Evolutionary conservation across 2,113 vertebrate species (phyloP), one percentile per base, ranked within the genome.

Genomic region (Ibidorhyncha struthersii): DNA sequence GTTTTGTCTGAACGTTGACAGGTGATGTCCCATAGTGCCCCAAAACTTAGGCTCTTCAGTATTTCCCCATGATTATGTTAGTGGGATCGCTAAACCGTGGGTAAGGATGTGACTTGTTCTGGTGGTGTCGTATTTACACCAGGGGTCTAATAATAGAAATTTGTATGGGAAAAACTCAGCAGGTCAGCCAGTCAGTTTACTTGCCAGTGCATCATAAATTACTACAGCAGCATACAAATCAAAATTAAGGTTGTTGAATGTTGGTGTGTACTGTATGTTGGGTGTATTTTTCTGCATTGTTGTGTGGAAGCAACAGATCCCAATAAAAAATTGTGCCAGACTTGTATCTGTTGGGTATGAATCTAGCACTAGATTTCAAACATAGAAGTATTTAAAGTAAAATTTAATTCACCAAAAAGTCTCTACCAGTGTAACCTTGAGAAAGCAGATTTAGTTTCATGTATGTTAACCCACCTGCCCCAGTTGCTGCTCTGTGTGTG

Each of bases 101-200:
- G 25, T 61, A 8, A 58, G 81, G 82, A 72, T 81, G 76, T 25
- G 50, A 58, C 62, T 89, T 61, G 36, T 65, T 67, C 77, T 96
- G 79, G 3, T 45, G 91, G 89, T 96, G 86, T 94, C 69, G 3
- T 65, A 26, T 95, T 95, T 93, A 79, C 49, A 41, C 32, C 52
- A 58, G 4, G 3, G 40, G 20, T 87, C 82, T 84, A 89, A 97
- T 82, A 9, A 73, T 58, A 79, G 91, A 80, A 36, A 38, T 69
- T 4, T 69, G 27, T 43, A 55, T 59, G 88, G 67, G 55, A 81
- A 82, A 50, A 94, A 49, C 73, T 82, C 7, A 12, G 19, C 61
- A 30, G 80, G 73, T 86, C 91, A 94, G 55, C 69, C 69, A 80
- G 7, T 20, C 9, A 2, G 21, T 22, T 79, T 38, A 2, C 30